A percentile compares a stretch with the other conserved stretches of the same genome.
Conservation (phyloP, 2,113 vertebrate species). For the Oostethus manadensis region DNA sequence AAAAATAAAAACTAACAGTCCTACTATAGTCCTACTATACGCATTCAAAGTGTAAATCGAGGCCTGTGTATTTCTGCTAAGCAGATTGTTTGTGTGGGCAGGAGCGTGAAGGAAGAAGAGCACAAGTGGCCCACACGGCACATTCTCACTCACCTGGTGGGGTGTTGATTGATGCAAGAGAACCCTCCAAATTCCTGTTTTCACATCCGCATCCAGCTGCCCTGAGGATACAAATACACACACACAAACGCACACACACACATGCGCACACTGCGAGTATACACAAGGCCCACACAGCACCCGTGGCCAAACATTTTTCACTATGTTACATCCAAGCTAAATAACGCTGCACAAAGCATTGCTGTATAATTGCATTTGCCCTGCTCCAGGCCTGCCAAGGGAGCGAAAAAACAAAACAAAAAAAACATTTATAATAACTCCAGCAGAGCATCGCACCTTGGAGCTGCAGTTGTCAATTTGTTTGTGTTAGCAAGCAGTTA, state of each 20-base stretch:
- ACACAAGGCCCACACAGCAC: conserved; percentile 42
- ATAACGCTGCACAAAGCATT: conserved; percentile 39
- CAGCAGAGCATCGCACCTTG: conserved; percentile 25
- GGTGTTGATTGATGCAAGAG: conserved; percentile 41
- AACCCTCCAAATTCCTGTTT: conserved; percentile 49
- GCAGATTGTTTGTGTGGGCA: conserved; percentile 39
- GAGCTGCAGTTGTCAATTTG: conserved; percentile 11
- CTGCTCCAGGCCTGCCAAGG: conserved; percentile 42
- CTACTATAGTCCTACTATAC: background rate
- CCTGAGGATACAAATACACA: conserved; percentile 26
- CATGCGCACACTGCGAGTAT: background rate
- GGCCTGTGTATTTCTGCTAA: conserved; percentile 5
- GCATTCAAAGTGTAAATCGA: conserved; percentile 14
- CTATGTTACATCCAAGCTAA: conserved; percentile 54
- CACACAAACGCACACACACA: no score
- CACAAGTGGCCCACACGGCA: conserved; percentile 36
- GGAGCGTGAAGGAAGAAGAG: conserved; percentile 57
- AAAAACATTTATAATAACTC: conserved; percentile 35
- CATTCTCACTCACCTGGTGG: conserved; percentile 49
- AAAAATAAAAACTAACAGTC: background rate
- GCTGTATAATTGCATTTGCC: conserved; percentile 54
- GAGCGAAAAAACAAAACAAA: conserved; percentile 10
- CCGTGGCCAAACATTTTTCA: conserved; percentile 56
- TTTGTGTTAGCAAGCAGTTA: conserved; percentile 19
- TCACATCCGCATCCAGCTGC: conserved; percentile 44